Evolutionary conservation across 2,888 invertebrate genomes (phyloP).

Genomic region (Melanotus villosus): DNA sequence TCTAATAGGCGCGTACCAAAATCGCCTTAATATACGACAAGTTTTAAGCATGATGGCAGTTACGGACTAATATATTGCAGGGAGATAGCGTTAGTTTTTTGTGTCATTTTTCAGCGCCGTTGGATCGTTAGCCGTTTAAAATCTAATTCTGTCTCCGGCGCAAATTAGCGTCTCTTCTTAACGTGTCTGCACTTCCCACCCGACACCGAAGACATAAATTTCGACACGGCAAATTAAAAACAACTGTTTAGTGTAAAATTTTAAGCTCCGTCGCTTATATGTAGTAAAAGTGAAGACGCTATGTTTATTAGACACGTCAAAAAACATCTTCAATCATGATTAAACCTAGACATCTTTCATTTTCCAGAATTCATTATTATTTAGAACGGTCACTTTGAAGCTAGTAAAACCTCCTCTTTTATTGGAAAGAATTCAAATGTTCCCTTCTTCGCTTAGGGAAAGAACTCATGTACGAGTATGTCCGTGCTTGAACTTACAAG

Average conservation of each 20-base stretch:
- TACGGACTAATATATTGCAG: conserved; percentile 59
- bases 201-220: conserved; percentile 64
- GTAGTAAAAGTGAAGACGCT: not conserved
- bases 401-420: too few species aligned
- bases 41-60: conserved; percentile 52
- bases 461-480: too few species aligned
- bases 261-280: conserved; percentile 52
- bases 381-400: too few species aligned
- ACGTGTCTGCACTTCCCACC: conserved; percentile 66
- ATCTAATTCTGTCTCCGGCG: conserved; percentile 68
- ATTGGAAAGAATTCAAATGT: too few species aligned
- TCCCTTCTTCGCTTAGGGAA: too few species aligned
- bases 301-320: conserved; percentile 6
- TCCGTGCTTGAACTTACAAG: too few species aligned
- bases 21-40: conserved; percentile 53
- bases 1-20: conserved; percentile 62
- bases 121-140: conserved; percentile 69
- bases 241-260: conserved; percentile 67
- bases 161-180: conserved; percentile 68
- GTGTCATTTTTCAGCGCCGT: conserved; percentile 66
- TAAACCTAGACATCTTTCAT: not conserved
- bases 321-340: not conserved
- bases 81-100: conserved; percentile 59
- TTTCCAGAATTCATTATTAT: too few species aligned
- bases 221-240: conserved; percentile 69